Evolutionary conservation across 2,888 invertebrate species (phyloP).

Genomic region (Pyrgus malvae): DNA sequence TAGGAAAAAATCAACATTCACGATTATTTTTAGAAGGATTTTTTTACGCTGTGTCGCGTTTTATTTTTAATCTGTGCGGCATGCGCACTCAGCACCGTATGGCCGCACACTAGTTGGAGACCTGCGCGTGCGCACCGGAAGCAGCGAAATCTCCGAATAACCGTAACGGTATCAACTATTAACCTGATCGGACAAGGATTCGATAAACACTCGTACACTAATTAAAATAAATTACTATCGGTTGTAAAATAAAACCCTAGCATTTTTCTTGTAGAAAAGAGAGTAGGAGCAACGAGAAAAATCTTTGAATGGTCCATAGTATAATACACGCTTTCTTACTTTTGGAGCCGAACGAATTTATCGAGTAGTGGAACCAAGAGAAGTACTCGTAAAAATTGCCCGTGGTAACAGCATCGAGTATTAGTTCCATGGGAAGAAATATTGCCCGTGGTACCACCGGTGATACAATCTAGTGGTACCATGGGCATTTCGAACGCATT

Average conservation of each 20-base stretch:
- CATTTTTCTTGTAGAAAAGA: neutral
- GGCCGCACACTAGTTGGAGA: constrained; percentile 34
- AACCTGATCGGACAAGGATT: constrained; percentile 21
- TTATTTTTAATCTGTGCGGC: constrained; percentile 18
- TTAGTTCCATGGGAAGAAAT: too few relatives aligned
- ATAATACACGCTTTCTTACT: too few relatives aligned
- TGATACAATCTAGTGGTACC: too few relatives aligned
- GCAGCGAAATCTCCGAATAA: constrained; percentile 32
- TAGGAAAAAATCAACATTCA: too few relatives aligned
- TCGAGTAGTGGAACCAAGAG: too few relatives aligned
- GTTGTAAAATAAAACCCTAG: constrained; percentile 23
- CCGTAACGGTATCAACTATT: constrained; percentile 26
- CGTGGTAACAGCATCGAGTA: too few relatives aligned
- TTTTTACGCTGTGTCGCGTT: neutral
- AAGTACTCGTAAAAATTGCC: too few relatives aligned
- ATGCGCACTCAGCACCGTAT: constrained; percentile 34
- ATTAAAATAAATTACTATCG: constrained; percentile 29
- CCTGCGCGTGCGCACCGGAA: constrained; percentile 33
- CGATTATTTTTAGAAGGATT: neutral
- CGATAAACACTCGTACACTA: constrained; percentile 18
- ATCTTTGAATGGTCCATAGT: too few relatives aligned
- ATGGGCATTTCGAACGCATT: too few relatives aligned
- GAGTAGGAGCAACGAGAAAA: too few relatives aligned
- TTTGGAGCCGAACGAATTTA: too few relatives aligned
- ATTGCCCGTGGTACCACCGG: too few relatives aligned